Conservation (phyloP, 2,797 vertebrate species). For the Jordanella pulchra region DNA sequence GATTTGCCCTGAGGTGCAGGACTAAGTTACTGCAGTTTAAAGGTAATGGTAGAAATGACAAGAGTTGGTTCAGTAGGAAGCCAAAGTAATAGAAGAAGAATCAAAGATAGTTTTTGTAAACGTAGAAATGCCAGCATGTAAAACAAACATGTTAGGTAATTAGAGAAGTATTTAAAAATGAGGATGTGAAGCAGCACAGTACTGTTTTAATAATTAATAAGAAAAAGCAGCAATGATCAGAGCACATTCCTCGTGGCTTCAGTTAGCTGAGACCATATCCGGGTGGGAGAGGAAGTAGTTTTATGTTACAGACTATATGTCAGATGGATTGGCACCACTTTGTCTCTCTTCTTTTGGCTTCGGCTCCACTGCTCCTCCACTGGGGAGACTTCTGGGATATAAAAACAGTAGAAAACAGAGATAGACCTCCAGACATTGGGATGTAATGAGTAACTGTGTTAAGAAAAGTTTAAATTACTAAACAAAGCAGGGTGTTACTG, state of each 20-base stretch:
- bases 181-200: conserved; percentile 4
- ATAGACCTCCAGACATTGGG: not conserved
- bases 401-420: conserved; percentile 5
- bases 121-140: not conserved
- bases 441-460: not conserved
- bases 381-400: conserved; percentile 12
- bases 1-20: conserved; percentile 8
- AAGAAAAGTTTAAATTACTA: conserved; percentile 12
- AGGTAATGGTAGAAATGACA: conserved; percentile 9
- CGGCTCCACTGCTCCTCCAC: not conserved
- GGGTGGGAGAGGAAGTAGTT: conserved; percentile 31
- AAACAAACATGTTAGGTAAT: not conserved
- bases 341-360: conserved; percentile 14
- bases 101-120: not conserved
- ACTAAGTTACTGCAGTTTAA: conserved; percentile 23
- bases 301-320: conserved; percentile 32
- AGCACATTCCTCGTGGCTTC: conserved; percentile 31
- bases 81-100: conserved; percentile 3
- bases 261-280: not conserved
- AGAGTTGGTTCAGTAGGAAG: conserved; percentile 15
- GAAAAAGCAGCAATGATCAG: not conserved
- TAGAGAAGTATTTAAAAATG: not conserved
- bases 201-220: conserved; percentile 7
- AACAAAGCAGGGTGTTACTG: not conserved
- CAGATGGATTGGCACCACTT: conserved; percentile 14